Conservation (phyloP, 2,113 vertebrate genomes). For the Crotalus helleri region DNA sequence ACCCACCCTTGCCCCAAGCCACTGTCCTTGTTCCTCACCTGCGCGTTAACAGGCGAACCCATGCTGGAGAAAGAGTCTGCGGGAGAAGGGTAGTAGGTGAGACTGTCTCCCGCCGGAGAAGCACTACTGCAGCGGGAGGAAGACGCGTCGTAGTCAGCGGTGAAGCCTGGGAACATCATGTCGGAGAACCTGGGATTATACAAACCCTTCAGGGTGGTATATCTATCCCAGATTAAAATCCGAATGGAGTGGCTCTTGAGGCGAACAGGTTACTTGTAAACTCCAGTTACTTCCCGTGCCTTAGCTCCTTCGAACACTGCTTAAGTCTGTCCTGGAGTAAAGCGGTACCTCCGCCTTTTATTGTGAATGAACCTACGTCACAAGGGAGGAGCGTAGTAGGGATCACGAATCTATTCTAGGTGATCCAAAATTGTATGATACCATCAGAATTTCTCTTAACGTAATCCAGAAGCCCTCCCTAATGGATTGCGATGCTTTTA, state of each 20-base stretch:
- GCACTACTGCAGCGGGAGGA: conserved; percentile 95
- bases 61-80: conserved; percentile 87
- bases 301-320: background rate
- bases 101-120: conserved; percentile 83
- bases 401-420: background rate
- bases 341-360: conserved; percentile 39
- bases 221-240: background rate
- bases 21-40: conserved; percentile 72
- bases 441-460: background rate
- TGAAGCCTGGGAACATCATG: conserved; percentile 88
- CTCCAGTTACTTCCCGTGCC: background rate
- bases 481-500: background rate
- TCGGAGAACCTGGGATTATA: conserved; percentile 10
- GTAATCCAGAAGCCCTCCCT: background rate
- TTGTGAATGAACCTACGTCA: conserved; percentile 47
- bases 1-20: background rate
- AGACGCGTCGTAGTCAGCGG: conserved; percentile 84
- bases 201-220: conserved; percentile 17
- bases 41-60: conserved; percentile 83
- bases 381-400: background rate
- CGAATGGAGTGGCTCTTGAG: conserved; percentile 18
- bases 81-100: conserved; percentile 83
- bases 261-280: background rate
- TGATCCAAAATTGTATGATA: background rate
- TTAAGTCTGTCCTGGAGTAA: conserved; percentile 37